A percentile compares a stretch with the other conserved stretches of the same genome.
These are phyloP conservation scores for Dolomedes plantarius DNA, from an alignment of 2,888 invertebrate species.

Conservation along the genomic window DNA sequence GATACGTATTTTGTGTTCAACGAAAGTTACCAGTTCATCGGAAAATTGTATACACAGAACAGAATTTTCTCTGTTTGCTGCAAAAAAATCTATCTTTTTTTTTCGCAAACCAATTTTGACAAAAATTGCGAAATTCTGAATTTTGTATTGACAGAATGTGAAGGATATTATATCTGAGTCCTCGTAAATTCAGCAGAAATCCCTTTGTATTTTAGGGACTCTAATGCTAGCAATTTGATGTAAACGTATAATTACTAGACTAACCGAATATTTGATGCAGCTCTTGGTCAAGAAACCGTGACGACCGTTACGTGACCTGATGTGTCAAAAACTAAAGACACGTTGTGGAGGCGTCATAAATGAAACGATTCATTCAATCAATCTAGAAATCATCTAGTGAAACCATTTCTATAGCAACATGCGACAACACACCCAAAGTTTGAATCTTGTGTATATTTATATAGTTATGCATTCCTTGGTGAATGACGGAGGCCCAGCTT, in stretches of 20 bases:
- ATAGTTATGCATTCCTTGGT: conserved; percentile 45
- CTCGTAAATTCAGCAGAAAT: too few species aligned
- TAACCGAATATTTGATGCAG: not conserved
- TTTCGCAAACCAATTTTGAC: too few species aligned
- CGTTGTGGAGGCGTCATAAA: not conserved
- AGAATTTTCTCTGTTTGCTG: too few species aligned
- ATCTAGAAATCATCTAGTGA: conserved; percentile 60
- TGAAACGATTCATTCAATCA: conserved; percentile 53
- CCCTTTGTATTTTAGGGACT: too few species aligned
- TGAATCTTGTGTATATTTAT: conserved; percentile 52
- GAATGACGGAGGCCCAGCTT: conserved; percentile 38
- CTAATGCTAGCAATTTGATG: not conserved
- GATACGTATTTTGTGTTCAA: too few species aligned
- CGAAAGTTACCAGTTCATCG: too few species aligned
- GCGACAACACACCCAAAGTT: conserved; percentile 56
- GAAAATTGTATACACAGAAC: too few species aligned
- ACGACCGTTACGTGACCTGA: conserved; percentile 57
- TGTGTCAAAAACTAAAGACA: conserved; percentile 31
- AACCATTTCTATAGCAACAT: conserved; percentile 67
- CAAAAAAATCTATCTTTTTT: too few species aligned
- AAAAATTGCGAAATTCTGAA: too few species aligned
- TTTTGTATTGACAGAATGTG: too few species aligned
- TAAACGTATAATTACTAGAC: not conserved
- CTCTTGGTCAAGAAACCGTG: conserved; percentile 34
- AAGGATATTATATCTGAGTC: too few species aligned